phyloP scores from a whole-genome alignment of 1,140 invertebrate species.

The Armadillidium nasatum region DNA sequence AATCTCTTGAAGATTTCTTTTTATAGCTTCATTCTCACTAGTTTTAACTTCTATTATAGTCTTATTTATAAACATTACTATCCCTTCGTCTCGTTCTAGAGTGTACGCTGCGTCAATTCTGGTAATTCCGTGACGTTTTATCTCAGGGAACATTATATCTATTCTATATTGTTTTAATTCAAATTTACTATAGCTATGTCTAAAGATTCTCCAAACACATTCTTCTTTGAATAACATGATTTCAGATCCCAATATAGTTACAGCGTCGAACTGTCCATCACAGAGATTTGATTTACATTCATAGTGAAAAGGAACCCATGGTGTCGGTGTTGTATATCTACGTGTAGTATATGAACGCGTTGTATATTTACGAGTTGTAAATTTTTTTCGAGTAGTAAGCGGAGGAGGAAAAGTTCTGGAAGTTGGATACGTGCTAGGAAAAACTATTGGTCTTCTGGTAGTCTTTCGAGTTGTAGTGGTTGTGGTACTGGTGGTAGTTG shows the following conservation, averaged over 20 bases:
- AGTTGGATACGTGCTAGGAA: neutral
- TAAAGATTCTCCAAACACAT: neutral
- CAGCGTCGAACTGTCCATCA: neutral
- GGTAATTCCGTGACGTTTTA: neutral
- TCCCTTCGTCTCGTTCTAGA: neutral
- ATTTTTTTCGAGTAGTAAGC: too few species aligned
- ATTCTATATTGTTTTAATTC: neutral
- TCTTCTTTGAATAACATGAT: neutral
- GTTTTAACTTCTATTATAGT: neutral
- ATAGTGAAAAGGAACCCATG: neutral
- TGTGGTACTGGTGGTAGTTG: neutral
- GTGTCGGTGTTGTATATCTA: neutral
- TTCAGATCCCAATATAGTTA: neutral
- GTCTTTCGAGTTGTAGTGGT: neutral
- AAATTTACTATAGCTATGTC: neutral
- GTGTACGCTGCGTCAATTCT: neutral
- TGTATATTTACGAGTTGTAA: neutral
- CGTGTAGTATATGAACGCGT: conserved; percentile 11
- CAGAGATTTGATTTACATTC: neutral
- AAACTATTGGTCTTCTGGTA: neutral
- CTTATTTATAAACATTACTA: neutral
- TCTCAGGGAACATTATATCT: neutral
- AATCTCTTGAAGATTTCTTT: neutral
- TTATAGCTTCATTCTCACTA: neutral
- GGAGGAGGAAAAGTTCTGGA: neutral